Evolutionary conservation across 2,797 vertebrate species (phyloP), one percentile per base, ranked within the genome.

Genomic region (Phylloscopus collybita): DNA sequence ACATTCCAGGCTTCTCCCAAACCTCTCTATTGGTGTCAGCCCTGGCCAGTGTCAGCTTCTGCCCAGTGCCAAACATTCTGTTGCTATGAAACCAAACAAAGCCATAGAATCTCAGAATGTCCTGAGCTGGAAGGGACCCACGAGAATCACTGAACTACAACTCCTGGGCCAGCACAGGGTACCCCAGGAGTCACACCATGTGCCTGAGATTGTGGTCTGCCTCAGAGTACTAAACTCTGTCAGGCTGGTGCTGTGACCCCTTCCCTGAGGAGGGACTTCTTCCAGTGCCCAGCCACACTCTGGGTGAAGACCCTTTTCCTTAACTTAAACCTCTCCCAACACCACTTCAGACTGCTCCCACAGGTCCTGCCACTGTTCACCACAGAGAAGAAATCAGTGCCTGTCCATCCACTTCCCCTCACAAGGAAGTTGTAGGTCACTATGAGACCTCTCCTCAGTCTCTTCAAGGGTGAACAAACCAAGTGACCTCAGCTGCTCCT

Each of bases 361-460:
- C 0, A 0, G 13, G 23, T 49, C 12, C 13, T 54, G 21, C 5
- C 4, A 2, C 21, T 32, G 50, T 5, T 18, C 36, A 64, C 22
- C 27, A 57, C 6, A 36, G 7, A 23, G 21, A 13, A 47, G 14
- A 34, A 9, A 40, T 30, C 29, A 61, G 30, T 16, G 17, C 26
- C 15, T 40, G 34, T 17, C 20, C 29, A 6, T 53, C 29, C 6
- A 2, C 10, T 53, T 30, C 18, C 6, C 10, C 10, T 67, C 69
- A 26, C 0, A 2, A 61, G 40, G 16, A 67, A 49, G 7, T 2
- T 42, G 18, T 23, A 27, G 13, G 20, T n/a, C 10, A 5, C 2
- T 1, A 6, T 27, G 54, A 49, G 10, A 5, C 4, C 21, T 49
- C 12, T 8, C 18, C 34, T 26, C 30, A 47, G 30, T 11, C 4